Evolutionary conservation across 2,797 vertebrate species (phyloP).

Genomic region (Protonibea diacanthus): DNA sequence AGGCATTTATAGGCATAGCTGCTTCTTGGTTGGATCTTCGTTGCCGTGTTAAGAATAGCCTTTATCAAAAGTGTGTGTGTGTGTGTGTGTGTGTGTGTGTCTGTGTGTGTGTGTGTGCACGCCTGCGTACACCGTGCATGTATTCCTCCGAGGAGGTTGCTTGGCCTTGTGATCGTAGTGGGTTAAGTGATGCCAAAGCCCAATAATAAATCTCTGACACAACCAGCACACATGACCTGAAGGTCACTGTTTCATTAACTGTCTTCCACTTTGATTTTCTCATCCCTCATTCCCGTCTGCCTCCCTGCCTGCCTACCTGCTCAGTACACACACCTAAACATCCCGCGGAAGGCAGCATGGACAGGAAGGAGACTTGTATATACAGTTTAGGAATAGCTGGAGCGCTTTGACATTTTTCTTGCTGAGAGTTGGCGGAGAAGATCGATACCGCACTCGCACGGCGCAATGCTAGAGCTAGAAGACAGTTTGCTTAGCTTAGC

Average conservation of each 20-base stretch:
- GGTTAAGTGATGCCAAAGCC: slow-evolving; percentile 77
- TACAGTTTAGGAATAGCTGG: not conserved
- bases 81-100: slow-evolving; percentile 2
- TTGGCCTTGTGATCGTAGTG: slow-evolving; percentile 67
- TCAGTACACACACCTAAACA: slow-evolving; percentile 15
- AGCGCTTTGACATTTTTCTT: slow-evolving; percentile 1
- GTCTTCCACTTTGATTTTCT: slow-evolving; percentile 83
- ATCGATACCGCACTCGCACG: not conserved
- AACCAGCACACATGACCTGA: slow-evolving; percentile 78
- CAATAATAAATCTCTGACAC: slow-evolving; percentile 82
- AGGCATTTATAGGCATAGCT: slow-evolving; percentile 63
- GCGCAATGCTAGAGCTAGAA: not conserved
- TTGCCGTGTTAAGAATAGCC: slow-evolving; percentile 44
- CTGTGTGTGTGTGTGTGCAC: slow-evolving; percentile 1
- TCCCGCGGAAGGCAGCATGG: slow-evolving; percentile 12
- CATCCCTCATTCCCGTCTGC: slow-evolving; percentile 56
- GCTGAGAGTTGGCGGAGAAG: not conserved
- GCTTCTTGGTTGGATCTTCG: slow-evolving; percentile 37
- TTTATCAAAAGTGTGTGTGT: slow-evolving; percentile 40
- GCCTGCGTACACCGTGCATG: slow-evolving; percentile 23
- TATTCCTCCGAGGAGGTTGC: slow-evolving; percentile 50
- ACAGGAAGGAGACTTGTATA: not conserved
- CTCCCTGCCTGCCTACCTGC: slow-evolving; percentile 16
- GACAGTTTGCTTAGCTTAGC: not conserved
- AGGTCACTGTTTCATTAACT: slow-evolving; percentile 86